Evolutionary conservation across 2,888 invertebrate genomes (phyloP), one percentile per base, ranked within the genome.

Genomic region (Himalopsyche tibetana): DNA sequence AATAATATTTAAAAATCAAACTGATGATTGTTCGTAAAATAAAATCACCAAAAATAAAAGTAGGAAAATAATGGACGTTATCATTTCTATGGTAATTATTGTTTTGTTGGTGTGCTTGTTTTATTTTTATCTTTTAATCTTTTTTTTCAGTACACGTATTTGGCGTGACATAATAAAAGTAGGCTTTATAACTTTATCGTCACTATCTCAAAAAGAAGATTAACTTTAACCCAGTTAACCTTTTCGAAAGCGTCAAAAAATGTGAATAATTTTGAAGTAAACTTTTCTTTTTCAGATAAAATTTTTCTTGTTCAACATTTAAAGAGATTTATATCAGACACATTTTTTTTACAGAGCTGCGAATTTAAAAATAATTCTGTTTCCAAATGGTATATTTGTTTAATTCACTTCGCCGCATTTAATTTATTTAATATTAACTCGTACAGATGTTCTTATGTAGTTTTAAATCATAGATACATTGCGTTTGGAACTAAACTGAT

Each of bases 151-250:
- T 63, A n/a, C 6, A 63, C 19, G 6, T 19, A 6, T 2, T 63
- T 19, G 28, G 63, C 19, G 28, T 63, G 63, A 63, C 63, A 63
- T 19, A 63, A 63, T 56, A n/a, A 63, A 63, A 63, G 8, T 19
- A 15, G 63, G 8, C 63, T 63, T 63, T 56, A 28, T 19, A 63
- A 63, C 63, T 63, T 63, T 63, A 63, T 63, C 63, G 28, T 19
- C 63, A 63, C 63, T 63, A 9, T 63, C 63, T 19, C 19, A 19
- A 19, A 51, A 63, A 63, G 19, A 63, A 19, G 63, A 63, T 19
- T 63, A 63, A 63, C 63, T 63, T 19, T 63, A 63, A 63, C 63
- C 63, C 63, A 63, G 63, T 63, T 63, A 63, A 63, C 63, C 8
- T 63, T 63, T 63, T 19, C 3, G 28, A 56, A 56, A 56, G 56